Conservation (phyloP, 2,888 invertebrate species). For the Zootermopsis nevadensis region DNA sequence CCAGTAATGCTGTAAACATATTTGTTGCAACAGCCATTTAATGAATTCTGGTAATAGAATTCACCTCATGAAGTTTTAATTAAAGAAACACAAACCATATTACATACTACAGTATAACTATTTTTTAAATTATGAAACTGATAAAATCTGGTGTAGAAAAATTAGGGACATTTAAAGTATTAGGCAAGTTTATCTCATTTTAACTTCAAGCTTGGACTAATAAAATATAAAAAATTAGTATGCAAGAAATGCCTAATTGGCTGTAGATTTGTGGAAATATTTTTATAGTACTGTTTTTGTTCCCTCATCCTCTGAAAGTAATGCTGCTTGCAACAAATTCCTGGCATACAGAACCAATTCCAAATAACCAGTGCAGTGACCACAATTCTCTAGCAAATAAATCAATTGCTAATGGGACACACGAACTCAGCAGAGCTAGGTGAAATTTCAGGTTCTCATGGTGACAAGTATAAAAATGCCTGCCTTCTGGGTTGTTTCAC, state of each 20-base stretch:
- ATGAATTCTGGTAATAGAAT: not conserved
- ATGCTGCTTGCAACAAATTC: not conserved
- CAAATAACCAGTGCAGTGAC: not conserved
- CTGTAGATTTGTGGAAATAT: not conserved
- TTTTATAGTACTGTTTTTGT: not conserved
- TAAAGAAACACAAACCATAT: too few relatives aligned
- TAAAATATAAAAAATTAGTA: too few relatives aligned
- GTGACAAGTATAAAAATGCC: too few relatives aligned
- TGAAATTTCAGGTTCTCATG: too few relatives aligned
- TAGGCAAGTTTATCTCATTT: too few relatives aligned
- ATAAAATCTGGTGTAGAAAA: too few relatives aligned
- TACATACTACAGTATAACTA: too few relatives aligned
- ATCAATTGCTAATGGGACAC: constrained; percentile 17
- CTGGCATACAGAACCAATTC: not conserved
- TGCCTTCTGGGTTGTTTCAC: too few relatives aligned
- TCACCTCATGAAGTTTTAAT: not conserved
- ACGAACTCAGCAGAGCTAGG: too few relatives aligned
- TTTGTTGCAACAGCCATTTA: not conserved
- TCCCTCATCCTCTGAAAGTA: not conserved
- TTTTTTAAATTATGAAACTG: too few relatives aligned
- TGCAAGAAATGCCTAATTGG: not conserved
- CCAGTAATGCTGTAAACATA: not conserved
- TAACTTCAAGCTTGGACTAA: too few relatives aligned
- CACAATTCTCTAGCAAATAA: not conserved
- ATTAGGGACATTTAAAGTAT: too few relatives aligned